Conservation (phyloP, 2,888 invertebrate species). For the Asteroscopus sphinx region DNA sequence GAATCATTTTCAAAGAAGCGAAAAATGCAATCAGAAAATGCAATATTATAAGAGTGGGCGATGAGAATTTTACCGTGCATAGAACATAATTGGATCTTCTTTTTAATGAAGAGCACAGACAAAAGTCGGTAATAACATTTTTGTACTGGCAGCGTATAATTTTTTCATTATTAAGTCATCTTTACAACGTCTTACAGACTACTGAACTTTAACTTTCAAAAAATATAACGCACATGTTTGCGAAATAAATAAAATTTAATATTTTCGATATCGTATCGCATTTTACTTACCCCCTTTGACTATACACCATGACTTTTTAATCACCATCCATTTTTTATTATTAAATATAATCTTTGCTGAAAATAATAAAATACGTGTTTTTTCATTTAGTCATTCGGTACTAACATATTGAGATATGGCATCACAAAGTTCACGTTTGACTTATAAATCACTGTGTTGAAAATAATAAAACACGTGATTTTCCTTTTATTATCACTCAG, state of each 20-base stretch:
- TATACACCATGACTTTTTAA: no score
- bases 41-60: constrained; percentile 10
- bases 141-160: constrained; percentile 12
- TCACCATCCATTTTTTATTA: no score
- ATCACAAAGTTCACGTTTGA: no score
- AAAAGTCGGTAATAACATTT: constrained; percentile 5
- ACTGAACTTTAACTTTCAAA: neutral
- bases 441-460: no score
- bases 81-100: constrained; percentile 28
- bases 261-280: constrained; percentile 1
- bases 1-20: neutral
- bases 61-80: constrained; percentile 18
- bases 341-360: no score
- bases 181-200: neutral
- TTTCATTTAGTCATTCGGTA: no score
- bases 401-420: no score
- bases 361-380: no score
- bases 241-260: neutral
- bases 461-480: no score
- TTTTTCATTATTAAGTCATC: constrained; percentile 5
- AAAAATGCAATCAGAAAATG: constrained; percentile 20
- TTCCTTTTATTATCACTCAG: no score
- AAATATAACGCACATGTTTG: neutral
- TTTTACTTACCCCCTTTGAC: no score
- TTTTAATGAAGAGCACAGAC: constrained; percentile 12